Base-by-base conservation (phyloP, 2,888 invertebrate genomes). In the Kuschelorhynchus macadamiae region DNA sequence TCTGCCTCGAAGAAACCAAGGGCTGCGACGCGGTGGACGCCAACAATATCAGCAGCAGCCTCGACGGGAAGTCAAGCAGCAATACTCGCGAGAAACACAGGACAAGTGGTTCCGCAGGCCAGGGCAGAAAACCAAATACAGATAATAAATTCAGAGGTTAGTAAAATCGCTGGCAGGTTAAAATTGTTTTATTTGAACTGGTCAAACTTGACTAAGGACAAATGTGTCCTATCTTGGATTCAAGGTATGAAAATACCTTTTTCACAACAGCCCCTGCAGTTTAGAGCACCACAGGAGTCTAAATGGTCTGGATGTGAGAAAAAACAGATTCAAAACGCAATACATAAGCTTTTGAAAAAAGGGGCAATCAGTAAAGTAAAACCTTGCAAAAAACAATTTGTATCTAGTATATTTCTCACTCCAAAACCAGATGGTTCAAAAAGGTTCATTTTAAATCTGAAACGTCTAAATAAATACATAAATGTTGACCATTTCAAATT, bases 181-280 rank as follows among this genome's bases (percentile, higher is more conserved):
- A 32, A 9, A 32, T 9, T 8, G 7, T 16, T 16, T 14, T 14
- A 8, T 42, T n/a, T 8, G n/a, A n/a, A 5, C n/a, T 42, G 42
- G 42, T 42, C 42, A 16, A 8, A 42, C 16, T 7, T 42, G 16
- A n/a, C n/a, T n/a, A n/a, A n/a, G n/a, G n/a, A n/a, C n/a, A n/a
- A n/a, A n/a, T n/a, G n/a, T n/a, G n/a, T 42, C n/a, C n/a, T 14
- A 42, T 14, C 14, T 14, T 16, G 16, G 16, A 16, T 42, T 42
- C 8, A 42, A 16, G 42, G 42, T 42, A 42, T 42, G 7, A 42
- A 14, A n/a, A 42, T 42, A 42, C 42, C 42, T 42, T 42, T 42
- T 16, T 5, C 42, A 42, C 42, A 16, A 42, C 5, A 7, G 5
- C 42, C 42, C 5, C n/a, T 42, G 42, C 42, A 42, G 16, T 42